Evolutionary conservation across 2,888 invertebrate species (phyloP).

Genomic region (Tinea pellionella): DNA sequence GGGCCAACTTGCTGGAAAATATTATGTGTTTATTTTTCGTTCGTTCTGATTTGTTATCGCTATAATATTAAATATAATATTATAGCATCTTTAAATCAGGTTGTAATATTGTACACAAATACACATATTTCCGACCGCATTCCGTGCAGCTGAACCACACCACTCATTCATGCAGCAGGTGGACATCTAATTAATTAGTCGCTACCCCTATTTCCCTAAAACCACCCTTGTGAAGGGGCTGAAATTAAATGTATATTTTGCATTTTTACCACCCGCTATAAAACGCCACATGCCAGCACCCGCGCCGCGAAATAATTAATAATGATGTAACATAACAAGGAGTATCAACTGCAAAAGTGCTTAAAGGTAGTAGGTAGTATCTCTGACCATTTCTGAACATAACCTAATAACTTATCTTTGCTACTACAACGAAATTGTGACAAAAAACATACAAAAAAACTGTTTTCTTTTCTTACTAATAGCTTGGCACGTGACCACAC

Average conservation of each 20-base stretch:
- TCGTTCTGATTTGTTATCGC: neutral
- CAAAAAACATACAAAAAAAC: too few species aligned
- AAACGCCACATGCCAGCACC: constrained; percentile 38
- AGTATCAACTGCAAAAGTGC: neutral
- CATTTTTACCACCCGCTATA: constrained; percentile 43
- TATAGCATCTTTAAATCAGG: neutral
- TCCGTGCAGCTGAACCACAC: neutral
- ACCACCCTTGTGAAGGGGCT: constrained; percentile 35
- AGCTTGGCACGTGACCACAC: too few species aligned
- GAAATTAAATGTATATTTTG: constrained; percentile 61
- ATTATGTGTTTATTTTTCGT: neutral
- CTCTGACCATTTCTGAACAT: too few species aligned
- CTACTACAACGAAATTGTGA: too few species aligned
- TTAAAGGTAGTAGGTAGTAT: too few species aligned
- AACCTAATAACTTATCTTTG: too few species aligned
- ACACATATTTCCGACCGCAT: constrained; percentile 1
- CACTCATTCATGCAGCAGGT: constrained; percentile 34
- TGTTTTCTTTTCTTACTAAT: too few species aligned
- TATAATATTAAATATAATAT: neutral
- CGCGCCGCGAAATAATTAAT: constrained; percentile 42
- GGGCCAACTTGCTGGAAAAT: neutral
- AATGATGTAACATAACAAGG: constrained; percentile 32
- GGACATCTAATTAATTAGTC: constrained; percentile 33
- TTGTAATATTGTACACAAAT: neutral
- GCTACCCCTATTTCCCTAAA: constrained; percentile 22